phyloP scores from a whole-genome alignment of 2,888 invertebrate species.

The Sphaeridia pumilis region DNA sequence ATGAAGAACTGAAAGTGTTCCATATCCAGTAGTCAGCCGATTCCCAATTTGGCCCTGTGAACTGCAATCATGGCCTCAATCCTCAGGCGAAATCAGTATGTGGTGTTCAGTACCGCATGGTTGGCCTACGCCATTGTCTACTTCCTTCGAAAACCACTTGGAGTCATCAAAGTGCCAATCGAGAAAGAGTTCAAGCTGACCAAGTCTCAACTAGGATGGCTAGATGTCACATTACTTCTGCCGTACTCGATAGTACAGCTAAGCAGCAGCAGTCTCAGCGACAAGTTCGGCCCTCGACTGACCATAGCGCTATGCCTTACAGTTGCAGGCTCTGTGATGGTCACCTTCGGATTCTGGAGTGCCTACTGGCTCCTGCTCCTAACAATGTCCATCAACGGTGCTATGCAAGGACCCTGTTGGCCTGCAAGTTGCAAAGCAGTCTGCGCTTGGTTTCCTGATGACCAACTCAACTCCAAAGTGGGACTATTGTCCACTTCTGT shows the following conservation, averaged over 20 bases:
- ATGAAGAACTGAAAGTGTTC: no score
- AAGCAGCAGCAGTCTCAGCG: constrained; percentile 41
- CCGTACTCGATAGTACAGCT: constrained; percentile 43
- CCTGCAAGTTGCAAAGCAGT: constrained; percentile 42
- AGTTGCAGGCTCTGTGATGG: constrained; percentile 41
- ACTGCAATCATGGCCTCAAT: constrained; percentile 29
- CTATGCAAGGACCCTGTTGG: constrained; percentile 43
- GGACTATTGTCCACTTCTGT: constrained; percentile 43
- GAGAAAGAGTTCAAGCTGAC: constrained; percentile 39
- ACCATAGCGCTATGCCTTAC: constrained; percentile 41
- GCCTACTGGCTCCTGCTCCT: constrained; percentile 38
- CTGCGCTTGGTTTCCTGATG: constrained; percentile 42
- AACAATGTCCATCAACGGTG: constrained; percentile 42
- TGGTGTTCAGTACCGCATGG: constrained; percentile 35
- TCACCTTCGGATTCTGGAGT: constrained; percentile 41
- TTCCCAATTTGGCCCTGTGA: no score
- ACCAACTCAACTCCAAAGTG: constrained; percentile 41
- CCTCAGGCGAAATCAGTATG: constrained; percentile 26
- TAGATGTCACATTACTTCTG: constrained; percentile 42
- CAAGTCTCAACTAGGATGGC: constrained; percentile 41
- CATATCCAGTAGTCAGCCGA: no score
- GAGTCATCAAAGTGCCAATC: constrained; percentile 43
- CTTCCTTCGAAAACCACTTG: constrained; percentile 42
- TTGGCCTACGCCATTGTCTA: constrained; percentile 38
- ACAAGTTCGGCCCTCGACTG: constrained; percentile 40